Conservation (phyloP, 2,797 vertebrate species). For the Basileuterus tristriatus region DNA sequence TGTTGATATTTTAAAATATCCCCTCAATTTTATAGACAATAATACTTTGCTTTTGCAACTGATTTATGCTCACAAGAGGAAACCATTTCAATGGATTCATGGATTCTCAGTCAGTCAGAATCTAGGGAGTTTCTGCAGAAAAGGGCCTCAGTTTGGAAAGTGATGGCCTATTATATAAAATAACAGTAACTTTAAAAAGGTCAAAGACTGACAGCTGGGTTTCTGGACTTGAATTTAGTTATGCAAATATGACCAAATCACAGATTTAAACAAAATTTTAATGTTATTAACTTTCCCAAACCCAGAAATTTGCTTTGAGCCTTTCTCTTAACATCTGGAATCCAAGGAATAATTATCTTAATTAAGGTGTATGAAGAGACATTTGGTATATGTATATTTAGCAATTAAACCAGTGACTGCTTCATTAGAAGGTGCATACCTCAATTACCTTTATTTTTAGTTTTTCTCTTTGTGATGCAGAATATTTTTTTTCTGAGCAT, state of each 20-base stretch:
- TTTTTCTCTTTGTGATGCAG: neutral
- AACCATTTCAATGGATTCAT: neutral
- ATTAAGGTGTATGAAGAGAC: neutral
- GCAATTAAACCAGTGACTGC: neutral
- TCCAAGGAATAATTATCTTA: slow-evolving; percentile 10
- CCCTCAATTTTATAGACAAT: neutral
- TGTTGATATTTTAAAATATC: neutral
- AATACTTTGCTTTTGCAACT: neutral
- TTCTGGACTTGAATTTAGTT: neutral
- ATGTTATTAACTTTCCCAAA: neutral
- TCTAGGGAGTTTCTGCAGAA: neutral
- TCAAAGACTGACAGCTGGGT: neutral
- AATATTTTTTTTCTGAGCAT: neutral
- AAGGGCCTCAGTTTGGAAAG: neutral
- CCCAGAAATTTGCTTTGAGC: neutral
- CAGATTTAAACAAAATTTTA: neutral
- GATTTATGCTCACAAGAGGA: neutral
- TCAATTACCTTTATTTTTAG: neutral
- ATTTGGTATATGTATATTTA: neutral
- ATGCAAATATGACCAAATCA: neutral
- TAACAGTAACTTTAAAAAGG: neutral
- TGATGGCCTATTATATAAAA: neutral
- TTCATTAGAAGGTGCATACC: neutral
- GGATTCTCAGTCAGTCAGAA: neutral
- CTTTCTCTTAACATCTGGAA: neutral